A percentile compares a stretch with the other conserved stretches of the same genome.
These are phyloP conservation scores for Lottia scabra DNA, from an alignment of 2,888 invertebrate genomes.

Conservation along the genomic window DNA sequence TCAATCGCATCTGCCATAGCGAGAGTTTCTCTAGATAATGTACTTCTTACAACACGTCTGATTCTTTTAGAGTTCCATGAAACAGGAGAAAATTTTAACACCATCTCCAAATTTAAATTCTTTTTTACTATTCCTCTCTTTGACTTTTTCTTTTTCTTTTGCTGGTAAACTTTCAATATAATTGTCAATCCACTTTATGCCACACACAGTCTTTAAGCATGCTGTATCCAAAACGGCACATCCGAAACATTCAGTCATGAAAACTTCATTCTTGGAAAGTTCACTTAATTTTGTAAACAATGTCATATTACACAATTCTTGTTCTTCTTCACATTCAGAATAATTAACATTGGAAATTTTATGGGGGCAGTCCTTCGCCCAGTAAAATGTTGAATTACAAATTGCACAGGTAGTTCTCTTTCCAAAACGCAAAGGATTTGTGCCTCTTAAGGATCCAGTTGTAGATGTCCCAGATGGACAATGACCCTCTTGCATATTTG, in stretches of 20 bases:
- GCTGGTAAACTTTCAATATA: background rate
- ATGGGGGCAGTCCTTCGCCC: constrained; percentile 16
- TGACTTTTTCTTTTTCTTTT: background rate
- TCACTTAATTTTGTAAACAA: background rate
- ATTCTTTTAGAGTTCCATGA: constrained; percentile 7
- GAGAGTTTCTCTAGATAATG: constrained; percentile 8
- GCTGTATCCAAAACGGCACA: constrained; percentile 18
- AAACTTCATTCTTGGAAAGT: constrained; percentile 12
- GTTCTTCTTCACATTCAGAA: background rate
- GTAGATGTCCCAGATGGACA: background rate
- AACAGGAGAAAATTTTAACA: constrained; percentile 1
- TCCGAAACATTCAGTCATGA: constrained; percentile 18
- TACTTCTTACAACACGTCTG: constrained; percentile 11
- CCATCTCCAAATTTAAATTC: constrained; percentile 26
- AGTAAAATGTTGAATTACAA: constrained; percentile 18
- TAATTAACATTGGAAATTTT: background rate
- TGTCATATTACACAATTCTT: background rate
- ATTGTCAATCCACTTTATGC: background rate
- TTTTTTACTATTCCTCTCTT: constrained; percentile 3
- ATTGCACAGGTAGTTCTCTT: constrained; percentile 6
- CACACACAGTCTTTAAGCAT: constrained; percentile 1
- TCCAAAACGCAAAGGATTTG: background rate
- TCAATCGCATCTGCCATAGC: constrained; percentile 14
- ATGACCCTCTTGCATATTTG: background rate
- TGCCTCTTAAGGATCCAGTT: background rate